These are phyloP conservation scores for Xestia ashworthii DNA, from an alignment of 2,888 invertebrate species.

Conservation along the genomic window DNA sequence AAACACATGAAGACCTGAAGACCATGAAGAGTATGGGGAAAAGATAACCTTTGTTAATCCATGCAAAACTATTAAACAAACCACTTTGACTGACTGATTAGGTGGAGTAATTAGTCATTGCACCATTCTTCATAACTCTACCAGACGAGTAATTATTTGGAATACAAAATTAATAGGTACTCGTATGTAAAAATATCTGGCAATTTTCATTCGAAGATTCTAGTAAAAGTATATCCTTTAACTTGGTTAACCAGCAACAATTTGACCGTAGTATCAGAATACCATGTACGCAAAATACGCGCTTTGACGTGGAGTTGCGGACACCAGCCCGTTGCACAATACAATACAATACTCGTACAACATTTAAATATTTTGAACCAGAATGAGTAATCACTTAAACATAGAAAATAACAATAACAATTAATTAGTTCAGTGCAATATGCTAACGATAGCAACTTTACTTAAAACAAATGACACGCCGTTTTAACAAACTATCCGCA, in stretches of 20 bases:
- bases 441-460: not conserved
- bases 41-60: not conserved
- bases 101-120: no score
- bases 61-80: not conserved
- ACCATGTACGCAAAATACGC: no score
- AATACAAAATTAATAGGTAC: no score
- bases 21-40: not conserved
- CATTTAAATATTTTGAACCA: not conserved
- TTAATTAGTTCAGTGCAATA: not conserved
- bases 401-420: not conserved
- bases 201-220: no score
- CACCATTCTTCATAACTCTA: not conserved
- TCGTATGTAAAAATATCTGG: no score
- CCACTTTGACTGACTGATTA: not conserved
- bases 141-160: no score
- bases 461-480: slow-evolving; percentile 3
- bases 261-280: no score
- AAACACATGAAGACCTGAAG: not conserved
- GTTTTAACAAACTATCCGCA: slow-evolving; percentile 26
- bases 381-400: not conserved
- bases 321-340: no score
- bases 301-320: no score
- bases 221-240: not conserved
- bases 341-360: no score
- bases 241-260: not conserved